Base-by-base conservation (phyloP, 2,797 vertebrate genomes). In the Paratrypauchen microcephalus region DNA sequence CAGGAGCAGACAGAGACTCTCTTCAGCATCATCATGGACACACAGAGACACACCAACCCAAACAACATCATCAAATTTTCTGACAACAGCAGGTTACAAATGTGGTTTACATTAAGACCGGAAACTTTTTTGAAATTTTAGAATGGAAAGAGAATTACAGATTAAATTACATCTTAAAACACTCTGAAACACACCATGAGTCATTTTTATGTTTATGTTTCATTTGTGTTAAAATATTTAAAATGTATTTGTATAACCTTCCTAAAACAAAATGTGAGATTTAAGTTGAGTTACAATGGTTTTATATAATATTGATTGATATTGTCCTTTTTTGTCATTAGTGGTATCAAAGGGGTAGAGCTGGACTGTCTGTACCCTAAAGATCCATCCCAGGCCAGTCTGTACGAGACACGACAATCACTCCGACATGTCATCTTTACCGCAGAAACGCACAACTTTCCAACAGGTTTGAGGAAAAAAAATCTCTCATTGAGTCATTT, bases 391-490 rank as follows among this genome's bases (percentile, higher is more conserved):
- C 66, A 77, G 19, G 88, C 95, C 54, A 95, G 96, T 65, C 65
- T 66, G 4, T 95, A 96, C 11, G 86, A 79, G 83, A 91, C 90
- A 2, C 77, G 87, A 0, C 72, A 3, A 15, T 92, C 93, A 0
- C 90, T 90, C 0, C 92, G 95, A 72, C 96, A 98, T 0, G 90
- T 96, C 70, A 95, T 97, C 89, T 97, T 98, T 90, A 98, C 97
- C 0, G 97, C 97, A 0, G 96, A 98, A 89, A 98, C 97, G 0
- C 97, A 98, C 92, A 98, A 98, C 90, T 98, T 97, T 77, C 97
- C 96, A 3, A 98, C 97, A 0, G 96, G 97, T 96, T 11, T 59
- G 55, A 28, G 7, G 9, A 23, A 55, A 18, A 57, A 6, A n/a
- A n/a, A 11, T 8, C 2, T 21, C 8, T 6, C 36, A 39, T 39